A percentile compares a stretch with the other conserved stretches of the same genome.
Evolutionary conservation across 1,140 invertebrate species (phyloP).

Genomic region (Pomacea maculata): DNA sequence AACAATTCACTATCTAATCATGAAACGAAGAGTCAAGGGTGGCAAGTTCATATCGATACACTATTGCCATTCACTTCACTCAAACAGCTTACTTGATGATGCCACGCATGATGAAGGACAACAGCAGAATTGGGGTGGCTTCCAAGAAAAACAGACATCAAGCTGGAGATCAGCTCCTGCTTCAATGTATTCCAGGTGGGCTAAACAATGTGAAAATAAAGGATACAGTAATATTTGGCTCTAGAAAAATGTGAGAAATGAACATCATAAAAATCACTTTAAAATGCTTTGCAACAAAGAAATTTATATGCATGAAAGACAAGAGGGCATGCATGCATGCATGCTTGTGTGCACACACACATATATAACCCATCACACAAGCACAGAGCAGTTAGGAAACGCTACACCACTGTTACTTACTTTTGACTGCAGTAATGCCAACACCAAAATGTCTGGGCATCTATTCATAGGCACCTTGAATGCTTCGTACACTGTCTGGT

Average conservation of each 20-base stretch:
- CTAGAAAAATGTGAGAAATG: too few relatives aligned
- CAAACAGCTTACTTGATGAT: slow-evolving; percentile 63
- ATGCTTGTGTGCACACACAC: background rate
- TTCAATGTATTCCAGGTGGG: slow-evolving; percentile 63
- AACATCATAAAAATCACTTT: too few relatives aligned
- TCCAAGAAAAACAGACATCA: slow-evolving; percentile 90
- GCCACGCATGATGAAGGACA: slow-evolving; percentile 95
- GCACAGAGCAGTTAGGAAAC: background rate
- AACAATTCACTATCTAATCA: too few relatives aligned
- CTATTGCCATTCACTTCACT: too few relatives aligned
- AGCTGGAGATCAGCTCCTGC: slow-evolving; percentile 83
- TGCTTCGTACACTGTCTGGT: slow-evolving; percentile 81
- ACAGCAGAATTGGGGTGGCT: slow-evolving; percentile 92
- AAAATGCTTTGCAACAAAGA: too few relatives aligned
- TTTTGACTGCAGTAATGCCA: slow-evolving; percentile 86
- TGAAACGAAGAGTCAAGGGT: too few relatives aligned
- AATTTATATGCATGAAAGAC: too few relatives aligned
- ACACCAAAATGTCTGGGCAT: slow-evolving; percentile 91
- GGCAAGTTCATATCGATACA: too few relatives aligned
- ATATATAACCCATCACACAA: background rate
- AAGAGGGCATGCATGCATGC: too few relatives aligned
- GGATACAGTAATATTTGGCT: too few relatives aligned
- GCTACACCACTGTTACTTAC: slow-evolving; percentile 49
- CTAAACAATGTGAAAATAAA: slow-evolving; percentile 36
- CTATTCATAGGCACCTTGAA: slow-evolving; percentile 92